Conservation (phyloP, 2,113 vertebrate species). For the Dasypus novemcinctus region DNA sequence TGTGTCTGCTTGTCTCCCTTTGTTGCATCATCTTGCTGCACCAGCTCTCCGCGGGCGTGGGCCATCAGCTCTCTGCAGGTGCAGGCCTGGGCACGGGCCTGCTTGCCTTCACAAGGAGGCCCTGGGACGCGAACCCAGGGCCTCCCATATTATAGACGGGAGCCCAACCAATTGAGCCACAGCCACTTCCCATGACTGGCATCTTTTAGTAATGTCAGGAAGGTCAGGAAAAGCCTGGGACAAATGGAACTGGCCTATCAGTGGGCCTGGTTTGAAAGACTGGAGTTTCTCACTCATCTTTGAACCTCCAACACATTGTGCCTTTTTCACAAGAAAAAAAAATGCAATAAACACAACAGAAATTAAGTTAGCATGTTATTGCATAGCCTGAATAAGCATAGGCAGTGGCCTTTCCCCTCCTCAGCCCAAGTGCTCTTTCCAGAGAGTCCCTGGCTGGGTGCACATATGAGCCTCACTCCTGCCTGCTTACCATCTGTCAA, state of each 20-base stretch:
- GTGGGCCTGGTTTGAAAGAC: not conserved
- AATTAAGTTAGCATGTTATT: not conserved
- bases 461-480: not conserved
- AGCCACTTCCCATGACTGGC: no score
- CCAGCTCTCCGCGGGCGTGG: no score
- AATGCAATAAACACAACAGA: not conserved
- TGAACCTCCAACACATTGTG: not conserved
- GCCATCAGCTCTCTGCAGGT: no score
- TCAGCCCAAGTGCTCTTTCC: not conserved
- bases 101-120: no score
- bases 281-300: not conserved
- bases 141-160: no score
- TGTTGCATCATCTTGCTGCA: no score
- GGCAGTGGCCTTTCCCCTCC: not conserved
- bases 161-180: no score
- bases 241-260: not conserved
- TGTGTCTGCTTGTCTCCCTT: no score
- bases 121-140: no score
- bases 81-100: no score
- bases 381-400: not conserved
- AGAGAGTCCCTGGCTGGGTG: not conserved
- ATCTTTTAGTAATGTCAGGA: not conserved
- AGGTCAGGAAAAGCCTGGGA: not conserved
- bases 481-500: not conserved
- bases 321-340: not conserved